Base-by-base conservation (phyloP, 2,888 invertebrate species). In the Sicus ferrugineus region DNA sequence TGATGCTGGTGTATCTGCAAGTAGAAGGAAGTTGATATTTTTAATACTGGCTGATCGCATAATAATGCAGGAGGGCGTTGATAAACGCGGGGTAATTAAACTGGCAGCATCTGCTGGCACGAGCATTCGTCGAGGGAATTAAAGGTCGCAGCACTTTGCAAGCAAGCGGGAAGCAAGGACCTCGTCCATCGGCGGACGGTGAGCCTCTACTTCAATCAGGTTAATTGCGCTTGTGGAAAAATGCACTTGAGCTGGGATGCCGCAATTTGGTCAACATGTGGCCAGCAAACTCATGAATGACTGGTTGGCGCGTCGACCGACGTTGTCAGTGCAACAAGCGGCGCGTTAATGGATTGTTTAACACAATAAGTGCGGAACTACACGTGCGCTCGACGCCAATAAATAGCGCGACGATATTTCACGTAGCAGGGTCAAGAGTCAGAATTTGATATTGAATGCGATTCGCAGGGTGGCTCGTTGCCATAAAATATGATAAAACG, bases 1-100 rank as follows among this genome's bases (percentile, higher is more conserved):
- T 76, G 74, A 76, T 73, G 75, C 72, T 75, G 34, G 71, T 67
- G 69, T 75, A 77, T 70, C 77, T 75, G 70, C 3, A 75, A 74
- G 26, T 23, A 34, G 48, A 28, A 56, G 48, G 16, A 38, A 38
- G 11, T 9, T 11, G 11, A 38, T 9, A 16, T 42, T 42, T 7
- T 42, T 42, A 16, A n/a, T 9, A 42, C 14, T 42, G 42, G 5
- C n/a, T 42, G 1, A 42, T n/a, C n/a, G 1, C 42, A 42, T 42
- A n/a, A 16, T n/a, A 42, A 9, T 42, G 4, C 42, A 9, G 11
- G n/a, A 42, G 5, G n/a, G n/a, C n/a, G n/a, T 42, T n/a, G 11
- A 42, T 42, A 42, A 42, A 42, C n/a, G 14, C 16, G n/a, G 16
- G 42, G n/a, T n/a, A n/a, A n/a, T n/a, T n/a, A n/a, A n/a, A n/a